Conservation (phyloP, 2,113 vertebrate genomes). For the Dascyllus trimaculatus region DNA sequence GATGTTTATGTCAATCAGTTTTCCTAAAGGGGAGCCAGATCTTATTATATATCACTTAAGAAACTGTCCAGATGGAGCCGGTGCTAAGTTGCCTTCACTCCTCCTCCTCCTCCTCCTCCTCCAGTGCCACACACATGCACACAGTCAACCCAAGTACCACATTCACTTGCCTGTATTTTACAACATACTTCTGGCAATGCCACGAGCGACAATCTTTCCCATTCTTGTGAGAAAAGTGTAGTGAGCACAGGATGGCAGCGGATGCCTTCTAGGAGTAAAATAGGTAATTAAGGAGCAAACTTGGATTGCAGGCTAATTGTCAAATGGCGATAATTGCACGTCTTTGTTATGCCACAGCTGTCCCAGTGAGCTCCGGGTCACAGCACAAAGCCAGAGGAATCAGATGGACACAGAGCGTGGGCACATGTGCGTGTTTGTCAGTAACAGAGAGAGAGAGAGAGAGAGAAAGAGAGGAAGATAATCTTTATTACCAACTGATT, state of each 20-base stretch:
- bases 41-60: constrained; percentile 7
- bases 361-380: constrained; percentile 89
- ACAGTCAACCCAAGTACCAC: constrained; percentile 52
- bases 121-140: constrained; percentile 15
- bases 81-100: neutral
- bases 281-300: constrained; percentile 92
- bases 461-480: constrained; percentile 32
- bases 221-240: constrained; percentile 67
- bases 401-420: constrained; percentile 53
- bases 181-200: constrained; percentile 51
- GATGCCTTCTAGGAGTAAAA: constrained; percentile 88
- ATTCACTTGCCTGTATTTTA: constrained; percentile 59
- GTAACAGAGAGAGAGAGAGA: neutral
- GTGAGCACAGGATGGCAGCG: constrained; percentile 51
- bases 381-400: constrained; percentile 75
- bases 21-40: constrained; percentile 7
- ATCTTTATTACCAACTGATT: constrained; percentile 90
- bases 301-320: constrained; percentile 94
- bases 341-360: constrained; percentile 91
- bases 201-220: constrained; percentile 76
- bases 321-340: constrained; percentile 95
- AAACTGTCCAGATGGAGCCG: constrained; percentile 38
- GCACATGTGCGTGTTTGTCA: constrained; percentile 9
- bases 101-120: too few species aligned
- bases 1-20: too few species aligned